Conservation (phyloP, 1,140 invertebrate species). For the Aphelinus atriplicis region DNA sequence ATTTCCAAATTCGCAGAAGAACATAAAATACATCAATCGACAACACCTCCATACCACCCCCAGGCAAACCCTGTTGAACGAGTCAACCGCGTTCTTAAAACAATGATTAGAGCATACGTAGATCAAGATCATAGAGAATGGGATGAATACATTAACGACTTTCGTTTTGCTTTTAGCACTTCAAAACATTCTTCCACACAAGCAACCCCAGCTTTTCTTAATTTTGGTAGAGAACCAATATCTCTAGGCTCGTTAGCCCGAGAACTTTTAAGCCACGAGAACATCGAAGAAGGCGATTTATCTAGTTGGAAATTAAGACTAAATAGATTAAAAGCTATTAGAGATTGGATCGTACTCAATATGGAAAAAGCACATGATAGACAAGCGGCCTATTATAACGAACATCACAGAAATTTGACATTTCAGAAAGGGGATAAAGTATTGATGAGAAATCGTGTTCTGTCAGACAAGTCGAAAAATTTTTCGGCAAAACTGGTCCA, state of each 20-base stretch:
- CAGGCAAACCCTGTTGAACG: slow-evolving; percentile 60
- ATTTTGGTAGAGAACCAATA: slow-evolving; percentile 47
- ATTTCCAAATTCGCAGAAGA: slow-evolving; percentile 14
- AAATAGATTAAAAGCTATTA: too few species aligned
- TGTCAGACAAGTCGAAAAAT: too few species aligned
- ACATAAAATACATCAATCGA: slow-evolving; percentile 45
- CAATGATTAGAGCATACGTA: slow-evolving; percentile 54
- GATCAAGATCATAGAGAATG: slow-evolving; percentile 53
- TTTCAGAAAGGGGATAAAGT: too few species aligned
- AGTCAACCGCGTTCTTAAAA: slow-evolving; percentile 60
- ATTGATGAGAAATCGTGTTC: too few species aligned
- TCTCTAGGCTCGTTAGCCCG: not conserved
- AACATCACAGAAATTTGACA: too few species aligned
- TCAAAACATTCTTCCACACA: slow-evolving; percentile 47
- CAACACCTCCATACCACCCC: slow-evolving; percentile 56
- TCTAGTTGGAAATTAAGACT: too few species aligned
- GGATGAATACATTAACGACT: slow-evolving; percentile 46
- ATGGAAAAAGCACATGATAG: too few species aligned
- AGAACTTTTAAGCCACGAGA: not conserved
- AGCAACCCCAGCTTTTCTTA: slow-evolving; percentile 55
- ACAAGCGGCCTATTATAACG: too few species aligned
- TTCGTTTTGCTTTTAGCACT: slow-evolving; percentile 53
- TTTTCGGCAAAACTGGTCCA: too few species aligned
- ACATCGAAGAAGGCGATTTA: not conserved
- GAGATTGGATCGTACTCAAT: too few species aligned